Conservation (phyloP, 2,888 invertebrate species). For the Amblyjoppa proteus region DNA sequence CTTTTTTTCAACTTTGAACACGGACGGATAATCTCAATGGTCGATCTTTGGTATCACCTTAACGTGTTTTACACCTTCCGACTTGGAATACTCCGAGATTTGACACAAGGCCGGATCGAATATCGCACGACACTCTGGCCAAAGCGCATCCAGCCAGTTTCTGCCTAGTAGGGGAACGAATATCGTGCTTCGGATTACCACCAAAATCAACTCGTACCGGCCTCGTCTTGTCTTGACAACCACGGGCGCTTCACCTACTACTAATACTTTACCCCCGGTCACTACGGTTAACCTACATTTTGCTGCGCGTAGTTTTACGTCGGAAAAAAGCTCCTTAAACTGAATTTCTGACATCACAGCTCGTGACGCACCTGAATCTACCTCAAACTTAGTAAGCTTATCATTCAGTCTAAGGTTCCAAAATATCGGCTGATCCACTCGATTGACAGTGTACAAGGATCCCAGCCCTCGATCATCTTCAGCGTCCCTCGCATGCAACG, state of each 20-base stretch:
- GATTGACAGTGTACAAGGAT: slow-evolving; percentile 5
- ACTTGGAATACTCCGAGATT: neutral
- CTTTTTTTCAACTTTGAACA: slow-evolving; percentile 1
- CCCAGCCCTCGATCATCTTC: slow-evolving; percentile 3
- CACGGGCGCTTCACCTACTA: slow-evolving; percentile 9
- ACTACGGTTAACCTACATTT: slow-evolving; percentile 8
- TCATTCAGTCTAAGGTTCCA: neutral
- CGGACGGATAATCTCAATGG: neutral
- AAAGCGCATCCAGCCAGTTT: slow-evolving; percentile 4
- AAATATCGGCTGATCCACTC: slow-evolving; percentile 1
- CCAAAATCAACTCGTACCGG: slow-evolving; percentile 6
- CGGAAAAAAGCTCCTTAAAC: slow-evolving; percentile 7
- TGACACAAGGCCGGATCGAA: slow-evolving; percentile 4
- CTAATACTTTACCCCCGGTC: slow-evolving; percentile 1
- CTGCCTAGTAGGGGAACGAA: neutral
- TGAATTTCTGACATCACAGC: slow-evolving; percentile 3
- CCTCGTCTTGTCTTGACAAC: slow-evolving; percentile 6
- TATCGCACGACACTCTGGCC: slow-evolving; percentile 7
- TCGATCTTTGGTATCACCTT: neutral
- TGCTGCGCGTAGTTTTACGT: slow-evolving; percentile 7
- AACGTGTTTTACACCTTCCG: slow-evolving; percentile 5
- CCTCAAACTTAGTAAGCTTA: slow-evolving; percentile 2
- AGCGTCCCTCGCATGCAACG: slow-evolving; percentile 5
- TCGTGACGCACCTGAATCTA: slow-evolving; percentile 1
- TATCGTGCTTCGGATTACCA: slow-evolving; percentile 11